Evolutionary conservation across 2,888 invertebrate genomes (phyloP).

Genomic region (Sepiola atlantica): DNA sequence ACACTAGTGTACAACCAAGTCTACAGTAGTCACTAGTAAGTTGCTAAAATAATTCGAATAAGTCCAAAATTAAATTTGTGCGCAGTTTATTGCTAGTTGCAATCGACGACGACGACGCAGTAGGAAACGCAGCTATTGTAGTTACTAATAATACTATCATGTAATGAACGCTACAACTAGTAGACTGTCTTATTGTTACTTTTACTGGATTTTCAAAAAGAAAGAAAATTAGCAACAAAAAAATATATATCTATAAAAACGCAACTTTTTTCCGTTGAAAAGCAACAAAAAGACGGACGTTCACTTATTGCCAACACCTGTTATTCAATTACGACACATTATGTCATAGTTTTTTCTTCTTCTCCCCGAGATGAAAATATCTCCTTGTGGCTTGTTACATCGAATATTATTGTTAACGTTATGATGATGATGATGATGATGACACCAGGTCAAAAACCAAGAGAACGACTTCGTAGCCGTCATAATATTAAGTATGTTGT

Average conservation of each 20-base stretch:
- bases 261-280: not conserved
- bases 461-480: not conserved
- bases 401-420: slow-evolving; percentile 18
- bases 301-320: not conserved
- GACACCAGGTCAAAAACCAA: not conserved
- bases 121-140: not conserved
- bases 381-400: not conserved
- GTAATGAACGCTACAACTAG: not conserved
- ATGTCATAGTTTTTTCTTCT: not conserved
- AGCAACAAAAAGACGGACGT: not conserved
- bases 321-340: not conserved
- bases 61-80: not conserved
- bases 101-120: not conserved
- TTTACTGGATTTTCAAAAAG: not conserved
- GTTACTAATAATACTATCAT: not conserved
- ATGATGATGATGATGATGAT: no score
- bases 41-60: not conserved
- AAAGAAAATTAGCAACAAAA: not conserved
- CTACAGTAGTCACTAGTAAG: not conserved
- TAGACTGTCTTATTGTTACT: not conserved
- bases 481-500: not conserved
- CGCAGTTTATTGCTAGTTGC: not conserved
- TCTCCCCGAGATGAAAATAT: not conserved
- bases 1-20: not conserved
- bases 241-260: not conserved